A percentile compares a stretch with the other conserved stretches of the same genome.
These are phyloP conservation scores for Amorpha juglandis DNA, from an alignment of 2,888 invertebrate genomes.

Conservation along the genomic window DNA sequence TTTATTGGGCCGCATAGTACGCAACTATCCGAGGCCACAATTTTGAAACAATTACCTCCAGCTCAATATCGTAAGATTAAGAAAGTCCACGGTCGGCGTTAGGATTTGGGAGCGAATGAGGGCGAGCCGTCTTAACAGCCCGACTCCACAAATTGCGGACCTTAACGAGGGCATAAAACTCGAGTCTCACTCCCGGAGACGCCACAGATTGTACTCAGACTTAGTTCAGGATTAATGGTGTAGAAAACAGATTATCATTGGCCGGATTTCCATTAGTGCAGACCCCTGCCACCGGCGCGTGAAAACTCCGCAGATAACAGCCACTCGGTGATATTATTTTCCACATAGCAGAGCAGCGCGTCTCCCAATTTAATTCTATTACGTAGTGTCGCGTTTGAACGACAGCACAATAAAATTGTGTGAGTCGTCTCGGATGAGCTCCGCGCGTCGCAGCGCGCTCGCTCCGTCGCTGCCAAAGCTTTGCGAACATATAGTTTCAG, in stretches of 20 bases:
- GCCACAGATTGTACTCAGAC: constrained; percentile 83
- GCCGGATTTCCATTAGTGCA: constrained; percentile 81
- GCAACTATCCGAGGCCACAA: constrained; percentile 68
- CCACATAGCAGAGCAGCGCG: constrained; percentile 79
- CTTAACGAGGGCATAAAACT: constrained; percentile 84
- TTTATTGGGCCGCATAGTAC: constrained; percentile 32
- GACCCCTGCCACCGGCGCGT: constrained; percentile 83
- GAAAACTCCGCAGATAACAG: constrained; percentile 77
- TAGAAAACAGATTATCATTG: constrained; percentile 86
- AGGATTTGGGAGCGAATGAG: constrained; percentile 77
- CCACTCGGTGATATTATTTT: constrained; percentile 82
- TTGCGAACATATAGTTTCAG: constrained; percentile 36
- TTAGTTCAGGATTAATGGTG: constrained; percentile 85
- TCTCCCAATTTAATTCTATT: constrained; percentile 84
- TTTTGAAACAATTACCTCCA: constrained; percentile 83
- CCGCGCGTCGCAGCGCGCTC: constrained; percentile 37
- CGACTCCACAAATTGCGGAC: constrained; percentile 84
- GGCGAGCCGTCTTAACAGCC: constrained; percentile 77
- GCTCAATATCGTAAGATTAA: constrained; percentile 83
- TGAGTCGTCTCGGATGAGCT: constrained; percentile 50
- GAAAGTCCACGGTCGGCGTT: constrained; percentile 82
- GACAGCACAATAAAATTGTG: constrained; percentile 79
- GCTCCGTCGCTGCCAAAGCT: constrained; percentile 37
- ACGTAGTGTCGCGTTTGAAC: constrained; percentile 81
- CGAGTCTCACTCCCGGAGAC: constrained; percentile 76